Evolutionary conservation across 2,888 invertebrate species (phyloP), one percentile per base, ranked within the genome.

Genomic region (Phorcus lineatus): DNA sequence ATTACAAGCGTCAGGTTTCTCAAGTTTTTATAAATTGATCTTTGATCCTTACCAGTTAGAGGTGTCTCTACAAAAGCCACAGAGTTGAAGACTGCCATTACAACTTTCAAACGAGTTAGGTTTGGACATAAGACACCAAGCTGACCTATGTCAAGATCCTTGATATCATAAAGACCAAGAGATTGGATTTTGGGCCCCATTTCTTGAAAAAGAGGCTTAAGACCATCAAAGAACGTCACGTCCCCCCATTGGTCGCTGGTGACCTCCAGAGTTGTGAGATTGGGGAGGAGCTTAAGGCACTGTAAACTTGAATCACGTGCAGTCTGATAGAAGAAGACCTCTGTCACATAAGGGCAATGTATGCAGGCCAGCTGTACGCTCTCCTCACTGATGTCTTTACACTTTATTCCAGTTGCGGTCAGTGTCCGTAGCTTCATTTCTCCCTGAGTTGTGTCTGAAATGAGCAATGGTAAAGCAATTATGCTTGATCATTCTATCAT

Each of bases 151-250:
- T 86, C 85, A 16, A 85, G 47, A 54, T 80, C 55, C 47, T 85
- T 77, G 57, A 86, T 55, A 40, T 84, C 83, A 19, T 81, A 77
- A 6, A 86, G 74, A 11, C 78, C 78, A 9, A 86, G 66, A 2
- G 75, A 79, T 19, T 22, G 22, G 13, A 86, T 70, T 1, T 62
- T 78, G 0, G 47, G 28, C 16, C 86, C 86, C 0, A 62, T 77
- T 24, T 54, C 17, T 52, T 79, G 67, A 53, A 86, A 62, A n/a
- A 86, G 78, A 9, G 86, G 86, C 6, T 83, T 67, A 7, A 86
- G 47, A 19, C 85, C 83, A 13, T 81, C 83, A 3, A 82, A 81
- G 52, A 86, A 86, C 13, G 86, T 84, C n/a, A 86, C 81, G n/a
- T 62, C 78, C 19, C 77, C 81, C 17, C 77, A 66, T 16, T 81